Percentiles rank a stretch among this genome's conserved stretches.
phyloP scores from a whole-genome alignment of 2,797 vertebrate genomes.

The Dipus sagitta region DNA sequence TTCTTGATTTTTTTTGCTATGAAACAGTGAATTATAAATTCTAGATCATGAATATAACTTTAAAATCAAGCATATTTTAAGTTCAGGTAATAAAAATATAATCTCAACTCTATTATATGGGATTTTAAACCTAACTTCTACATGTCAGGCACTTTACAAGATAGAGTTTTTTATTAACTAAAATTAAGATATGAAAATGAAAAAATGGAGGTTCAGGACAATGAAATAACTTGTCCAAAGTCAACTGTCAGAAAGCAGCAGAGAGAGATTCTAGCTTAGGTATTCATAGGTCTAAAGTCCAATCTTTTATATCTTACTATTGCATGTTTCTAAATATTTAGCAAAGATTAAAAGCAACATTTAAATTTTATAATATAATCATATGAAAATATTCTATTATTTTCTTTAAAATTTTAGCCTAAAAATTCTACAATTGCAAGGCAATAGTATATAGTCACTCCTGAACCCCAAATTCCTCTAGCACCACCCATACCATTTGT shows the following conservation, averaged over 20 bases:
- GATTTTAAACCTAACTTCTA: conserved; percentile 64
- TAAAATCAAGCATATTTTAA: conserved; percentile 70
- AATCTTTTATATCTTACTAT: neutral
- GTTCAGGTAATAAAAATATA: conserved; percentile 77
- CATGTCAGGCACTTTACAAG: conserved; percentile 62
- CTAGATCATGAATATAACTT: conserved; percentile 41
- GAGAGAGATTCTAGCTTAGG: neutral
- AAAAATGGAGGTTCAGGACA: conserved; percentile 47
- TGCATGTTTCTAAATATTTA: conserved; percentile 56
- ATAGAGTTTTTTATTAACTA: conserved; percentile 58
- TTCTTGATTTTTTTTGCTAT: conserved; percentile 41
- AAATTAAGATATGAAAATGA: conserved; percentile 55
- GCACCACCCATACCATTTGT: neutral
- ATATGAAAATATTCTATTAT: conserved; percentile 11
- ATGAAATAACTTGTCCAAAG: conserved; percentile 59
- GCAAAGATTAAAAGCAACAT: conserved; percentile 57
- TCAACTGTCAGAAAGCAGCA: conserved; percentile 53
- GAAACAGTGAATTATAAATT: conserved; percentile 67
- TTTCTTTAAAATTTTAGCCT: conserved; percentile 6
- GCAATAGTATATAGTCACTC: neutral
- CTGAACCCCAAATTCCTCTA: neutral
- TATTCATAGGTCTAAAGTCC: conserved; percentile 29
- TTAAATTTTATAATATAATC: conserved; percentile 46
- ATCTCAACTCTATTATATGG: conserved; percentile 63
- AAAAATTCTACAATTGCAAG: neutral